These are phyloP conservation scores for Chloebia gouldiae DNA, from an alignment of 2,113 vertebrate species.

Conservation along the genomic window DNA sequence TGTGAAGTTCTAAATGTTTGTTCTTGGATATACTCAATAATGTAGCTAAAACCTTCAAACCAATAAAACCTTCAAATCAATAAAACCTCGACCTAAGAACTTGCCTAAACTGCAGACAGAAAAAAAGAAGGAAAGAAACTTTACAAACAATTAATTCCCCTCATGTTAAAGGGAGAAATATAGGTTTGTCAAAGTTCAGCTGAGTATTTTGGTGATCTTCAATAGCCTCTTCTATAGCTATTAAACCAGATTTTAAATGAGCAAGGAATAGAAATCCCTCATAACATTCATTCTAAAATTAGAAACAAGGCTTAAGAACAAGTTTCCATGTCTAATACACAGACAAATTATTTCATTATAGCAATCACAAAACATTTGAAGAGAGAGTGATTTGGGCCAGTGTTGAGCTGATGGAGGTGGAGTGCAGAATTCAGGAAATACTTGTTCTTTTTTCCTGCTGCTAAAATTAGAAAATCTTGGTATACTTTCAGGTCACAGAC, in stretches of 20 bases:
- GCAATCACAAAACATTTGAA: constrained; percentile 50
- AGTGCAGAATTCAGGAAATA: constrained; percentile 40
- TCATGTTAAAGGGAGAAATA: background rate
- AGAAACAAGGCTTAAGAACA: constrained; percentile 27
- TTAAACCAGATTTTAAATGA: constrained; percentile 26
- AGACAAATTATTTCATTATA: constrained; percentile 40
- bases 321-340: background rate
- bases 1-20: background rate
- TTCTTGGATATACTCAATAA: background rate
- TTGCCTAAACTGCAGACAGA: background rate
- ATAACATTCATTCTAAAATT: constrained; percentile 3
- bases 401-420: background rate
- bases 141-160: background rate
- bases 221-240: background rate
- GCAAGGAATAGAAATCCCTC: background rate
- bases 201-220: constrained; percentile 21
- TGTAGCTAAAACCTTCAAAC: background rate
- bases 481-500: constrained; percentile 52
- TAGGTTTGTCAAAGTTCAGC: background rate
- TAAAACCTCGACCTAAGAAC: background rate
- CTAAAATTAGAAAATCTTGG: constrained; percentile 39
- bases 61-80: background rate
- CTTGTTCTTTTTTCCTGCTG: constrained; percentile 3
- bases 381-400: constrained; percentile 6
- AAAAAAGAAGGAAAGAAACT: constrained; percentile 3